These are phyloP conservation scores for Plodia interpunctella DNA, from an alignment of 1,140 invertebrate genomes.

Conservation along the genomic window DNA sequence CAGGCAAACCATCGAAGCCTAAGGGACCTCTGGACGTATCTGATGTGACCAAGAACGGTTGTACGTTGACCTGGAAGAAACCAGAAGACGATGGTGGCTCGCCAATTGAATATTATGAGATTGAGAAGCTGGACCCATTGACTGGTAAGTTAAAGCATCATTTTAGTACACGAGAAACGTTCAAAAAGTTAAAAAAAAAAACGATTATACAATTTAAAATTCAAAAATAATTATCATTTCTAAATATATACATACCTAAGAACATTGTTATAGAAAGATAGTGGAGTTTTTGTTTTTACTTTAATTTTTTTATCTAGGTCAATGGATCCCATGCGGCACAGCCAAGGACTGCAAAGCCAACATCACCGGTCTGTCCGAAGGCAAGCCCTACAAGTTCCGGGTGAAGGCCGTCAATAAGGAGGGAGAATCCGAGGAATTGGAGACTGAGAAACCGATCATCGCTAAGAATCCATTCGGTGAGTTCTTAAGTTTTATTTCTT, in stretches of 20 bases:
- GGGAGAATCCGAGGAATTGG: constrained; percentile 96
- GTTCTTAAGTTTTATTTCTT: constrained; percentile 26
- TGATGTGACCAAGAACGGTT: constrained; percentile 95
- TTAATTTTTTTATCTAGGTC: constrained; percentile 72
- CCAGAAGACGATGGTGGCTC: constrained; percentile 94
- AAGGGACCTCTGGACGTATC: constrained; percentile 93
- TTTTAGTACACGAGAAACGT: no score
- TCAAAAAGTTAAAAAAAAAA: no score
- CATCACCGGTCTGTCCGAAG: constrained; percentile 91
- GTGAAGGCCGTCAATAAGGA: constrained; percentile 99
- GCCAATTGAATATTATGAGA: constrained; percentile 97
- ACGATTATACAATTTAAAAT: no score
- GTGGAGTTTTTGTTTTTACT: no score
- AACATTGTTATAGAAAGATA: no score
- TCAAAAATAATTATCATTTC: no score
- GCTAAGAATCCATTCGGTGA: constrained; percentile 99
- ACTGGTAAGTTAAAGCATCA: constrained; percentile 79
- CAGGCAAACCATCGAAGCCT: constrained; percentile 85
- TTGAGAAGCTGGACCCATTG: constrained; percentile 96
- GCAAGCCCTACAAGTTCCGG: constrained; percentile 99
- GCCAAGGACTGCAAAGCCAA: constrained; percentile 81
- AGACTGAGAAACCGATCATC: constrained; percentile 94
- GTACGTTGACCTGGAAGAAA: constrained; percentile 95
- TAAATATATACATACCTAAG: no score
- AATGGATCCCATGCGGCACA: constrained; percentile 92